Base-by-base conservation (phyloP, 2,113 vertebrate genomes). In the Peromyscus maniculatus region DNA sequence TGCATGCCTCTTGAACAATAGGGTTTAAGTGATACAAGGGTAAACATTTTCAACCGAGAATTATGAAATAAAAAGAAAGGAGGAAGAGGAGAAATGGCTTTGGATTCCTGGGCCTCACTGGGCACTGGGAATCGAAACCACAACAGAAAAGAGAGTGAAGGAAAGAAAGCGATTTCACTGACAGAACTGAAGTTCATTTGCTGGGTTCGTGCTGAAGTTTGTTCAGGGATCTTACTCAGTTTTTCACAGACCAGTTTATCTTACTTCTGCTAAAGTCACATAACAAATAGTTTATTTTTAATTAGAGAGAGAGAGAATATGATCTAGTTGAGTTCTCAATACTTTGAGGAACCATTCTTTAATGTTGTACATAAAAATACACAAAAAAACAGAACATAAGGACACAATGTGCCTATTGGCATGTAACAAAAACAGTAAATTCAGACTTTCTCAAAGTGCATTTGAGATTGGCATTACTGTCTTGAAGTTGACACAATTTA, bases 361-460 rank as follows among this genome's bases (percentile, higher is more conserved):
- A 86, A 77, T 90, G 59, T 8, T 95, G 10, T 49, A 72, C 11
- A 78, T 92, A 89, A 94, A 92, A 86, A 91, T 59, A 66, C 8
- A 95, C 75, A 19, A 88, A 88, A n/a, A 90, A 52, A 24, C 24
- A 92, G 43, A 86, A 83, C 17, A 71, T 64, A 88, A 66, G 46
- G 87, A 94, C 31, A 66, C 9, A 57, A 52, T 92, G 15, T 80
- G 39, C 26, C 11, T 84, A 49, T 22, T 83, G 52, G n/a, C 43
- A n/a, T 83, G 46, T 83, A 87, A 93, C 71, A 91, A 90, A 78
- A 97, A 90, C 79, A 95, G 49, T 78, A 94, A 95, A 83, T 75
- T 26, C 66, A 92, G 52, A 4, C 92, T 94, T 96, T 39, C 69
- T 91, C 82, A 49, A 80, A 92, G 84, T 93, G 8, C n/a, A 66